Conservation (phyloP, 2,113 vertebrate species). For the Antechinus flavipes region DNA sequence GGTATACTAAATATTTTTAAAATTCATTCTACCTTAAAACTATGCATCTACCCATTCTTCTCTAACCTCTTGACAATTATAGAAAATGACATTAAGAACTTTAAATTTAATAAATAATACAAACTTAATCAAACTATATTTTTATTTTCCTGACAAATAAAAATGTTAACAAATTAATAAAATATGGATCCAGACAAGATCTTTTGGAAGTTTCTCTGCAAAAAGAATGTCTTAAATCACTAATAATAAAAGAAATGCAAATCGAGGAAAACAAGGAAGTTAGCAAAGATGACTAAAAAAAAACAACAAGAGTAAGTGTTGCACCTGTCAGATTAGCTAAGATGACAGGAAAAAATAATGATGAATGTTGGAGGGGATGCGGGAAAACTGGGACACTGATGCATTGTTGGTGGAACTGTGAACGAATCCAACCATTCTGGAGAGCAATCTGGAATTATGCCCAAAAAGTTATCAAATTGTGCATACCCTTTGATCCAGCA, state of each 20-base stretch:
- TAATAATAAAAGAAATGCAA: neutral
- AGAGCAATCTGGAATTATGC: too few relatives aligned
- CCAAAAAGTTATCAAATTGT: too few relatives aligned
- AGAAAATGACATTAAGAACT: neutral
- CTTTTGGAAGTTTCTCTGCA: neutral
- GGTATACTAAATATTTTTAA: neutral
- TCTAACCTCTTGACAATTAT: neutral
- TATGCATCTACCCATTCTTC: neutral
- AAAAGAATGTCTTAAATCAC: neutral
- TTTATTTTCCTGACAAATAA: neutral
- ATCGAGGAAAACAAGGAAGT: neutral
- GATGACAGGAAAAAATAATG: too few relatives aligned
- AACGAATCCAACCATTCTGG: too few relatives aligned
- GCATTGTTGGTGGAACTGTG: too few relatives aligned
- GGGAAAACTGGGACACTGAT: too few relatives aligned
- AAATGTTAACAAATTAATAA: rapidly evolving
- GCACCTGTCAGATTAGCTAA: too few relatives aligned
- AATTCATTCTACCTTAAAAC: neutral
- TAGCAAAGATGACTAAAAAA: neutral
- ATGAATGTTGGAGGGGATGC: too few relatives aligned
- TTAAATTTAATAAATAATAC: neutral
- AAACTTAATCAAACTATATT: rapidly evolving
- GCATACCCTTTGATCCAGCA: too few relatives aligned
- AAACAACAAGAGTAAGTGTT: neutral
- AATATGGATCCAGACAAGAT: rapidly evolving